These are phyloP conservation scores for Perithous albicinctus DNA, from an alignment of 2,888 invertebrate species.

Conservation along the genomic window DNA sequence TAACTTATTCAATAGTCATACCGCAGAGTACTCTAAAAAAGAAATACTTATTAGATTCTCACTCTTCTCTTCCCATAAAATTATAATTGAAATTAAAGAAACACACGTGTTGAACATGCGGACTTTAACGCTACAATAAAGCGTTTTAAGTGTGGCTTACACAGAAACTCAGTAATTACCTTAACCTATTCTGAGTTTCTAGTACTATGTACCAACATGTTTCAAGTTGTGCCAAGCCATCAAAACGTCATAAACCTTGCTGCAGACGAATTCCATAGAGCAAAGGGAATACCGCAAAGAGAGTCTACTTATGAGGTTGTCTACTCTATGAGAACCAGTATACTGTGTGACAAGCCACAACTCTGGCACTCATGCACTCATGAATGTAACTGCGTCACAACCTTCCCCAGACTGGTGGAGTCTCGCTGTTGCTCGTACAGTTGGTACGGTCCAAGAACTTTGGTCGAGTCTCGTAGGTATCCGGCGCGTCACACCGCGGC, in stretches of 20 bases:
- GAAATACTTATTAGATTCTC: not conserved
- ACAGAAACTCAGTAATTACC: not conserved
- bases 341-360: constrained; percentile 52
- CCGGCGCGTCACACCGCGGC: constrained; percentile 69
- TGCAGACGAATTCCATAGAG: not conserved
- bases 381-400: constrained; percentile 31
- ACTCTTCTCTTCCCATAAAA: not conserved
- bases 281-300: not conserved
- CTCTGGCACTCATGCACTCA: constrained; percentile 41
- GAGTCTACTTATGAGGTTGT: constrained; percentile 19
- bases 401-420: constrained; percentile 25
- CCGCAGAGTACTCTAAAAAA: not conserved
- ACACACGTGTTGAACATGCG: not conserved
- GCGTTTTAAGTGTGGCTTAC: not conserved
- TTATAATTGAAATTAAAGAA: not conserved
- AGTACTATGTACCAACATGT: not conserved
- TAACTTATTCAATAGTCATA: too few relatives aligned
- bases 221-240: not conserved
- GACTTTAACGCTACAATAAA: not conserved
- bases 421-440: constrained; percentile 31
- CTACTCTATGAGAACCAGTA: constrained; percentile 37
- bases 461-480: constrained; percentile 76
- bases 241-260: not conserved
- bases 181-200: not conserved
- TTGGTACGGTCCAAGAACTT: constrained; percentile 80